Conservation (phyloP, 2,888 invertebrate genomes). For the Helleia helle region DNA sequence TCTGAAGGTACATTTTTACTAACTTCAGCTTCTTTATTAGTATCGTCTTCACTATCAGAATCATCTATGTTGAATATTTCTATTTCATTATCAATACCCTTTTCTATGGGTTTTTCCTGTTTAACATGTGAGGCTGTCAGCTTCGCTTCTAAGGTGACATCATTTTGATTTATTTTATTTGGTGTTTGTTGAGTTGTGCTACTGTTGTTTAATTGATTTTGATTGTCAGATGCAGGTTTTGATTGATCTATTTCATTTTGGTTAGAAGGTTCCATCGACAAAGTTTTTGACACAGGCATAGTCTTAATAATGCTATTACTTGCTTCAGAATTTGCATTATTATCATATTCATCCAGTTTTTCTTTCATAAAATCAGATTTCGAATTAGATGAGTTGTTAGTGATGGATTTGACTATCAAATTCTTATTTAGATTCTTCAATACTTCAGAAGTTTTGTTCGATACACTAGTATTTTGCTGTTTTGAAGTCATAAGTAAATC, state of each 20-base stretch:
- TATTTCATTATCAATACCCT: slow-evolving; percentile 32
- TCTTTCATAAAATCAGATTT: background rate
- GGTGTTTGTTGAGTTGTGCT: slow-evolving; percentile 3
- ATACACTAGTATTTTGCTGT: background rate
- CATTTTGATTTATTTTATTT: slow-evolving; percentile 17
- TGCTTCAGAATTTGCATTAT: background rate
- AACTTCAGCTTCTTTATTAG: slow-evolving; percentile 9
- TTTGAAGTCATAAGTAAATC: background rate
- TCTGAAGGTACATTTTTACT: slow-evolving; percentile 10
- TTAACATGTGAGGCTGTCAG: slow-evolving; percentile 22
- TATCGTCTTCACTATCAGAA: slow-evolving; percentile 50
- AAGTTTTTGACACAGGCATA: too few relatives aligned
- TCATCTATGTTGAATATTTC: slow-evolving; percentile 62
- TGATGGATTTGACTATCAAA: background rate
- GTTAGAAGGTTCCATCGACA: too few relatives aligned
- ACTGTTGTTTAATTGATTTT: background rate
- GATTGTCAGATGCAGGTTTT: background rate
- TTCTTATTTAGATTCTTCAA: slow-evolving; percentile 1
- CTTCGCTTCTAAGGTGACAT: too few relatives aligned
- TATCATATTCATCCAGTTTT: background rate
- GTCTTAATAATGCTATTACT: too few relatives aligned
- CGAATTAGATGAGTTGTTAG: background rate
- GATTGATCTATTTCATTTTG: slow-evolving; percentile 5
- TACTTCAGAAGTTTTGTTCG: background rate
- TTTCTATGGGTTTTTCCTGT: slow-evolving; percentile 12